Evolutionary conservation across 2,888 invertebrate genomes (phyloP), one percentile per base, ranked within the genome.

Genomic region (Strigamia maritima): DNA sequence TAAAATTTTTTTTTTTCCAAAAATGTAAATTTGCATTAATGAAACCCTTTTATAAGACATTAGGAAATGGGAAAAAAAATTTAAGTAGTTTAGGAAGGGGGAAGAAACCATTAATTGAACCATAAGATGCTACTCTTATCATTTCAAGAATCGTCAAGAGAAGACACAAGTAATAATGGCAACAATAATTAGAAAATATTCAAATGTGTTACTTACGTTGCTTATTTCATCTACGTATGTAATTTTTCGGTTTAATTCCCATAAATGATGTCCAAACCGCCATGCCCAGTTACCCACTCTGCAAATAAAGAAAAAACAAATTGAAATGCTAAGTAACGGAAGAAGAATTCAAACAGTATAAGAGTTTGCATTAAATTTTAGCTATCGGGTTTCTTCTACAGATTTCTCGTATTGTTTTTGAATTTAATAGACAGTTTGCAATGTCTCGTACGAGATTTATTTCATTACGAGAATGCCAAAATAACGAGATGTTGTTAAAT

Each of bases 251-350:
- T 31, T 38, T 31, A 75, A n/a, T 28, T 75, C 75, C 35, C 38
- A 75, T 38, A 75, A 75, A 75, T 75, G 75, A 19, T 28, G 75
- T 19, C 75, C 75, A 16, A 75, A 75, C 75, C 75, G 10, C 75
- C 75, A 75, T 10, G 75, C 75, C 75, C 75, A 75, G 16, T 75
- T 28, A n/a, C 26, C 4, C 22, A 75, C 75, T 75, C 75, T 75
- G 75, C 4, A 75, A 75, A 14, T 10, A 75, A 38, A 14, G 28
- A 38, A 19, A 75, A n/a, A n/a, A n/a, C n/a, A n/a, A n/a, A n/a
- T n/a, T n/a, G n/a, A n/a, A n/a, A n/a, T n/a, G n/a, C n/a, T n/a
- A n/a, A n/a, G n/a, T n/a, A n/a, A n/a, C n/a, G n/a, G n/a, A n/a
- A n/a, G n/a, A n/a, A n/a, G n/a, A n/a, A n/a, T n/a, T n/a, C n/a